Evolutionary conservation across 2,113 vertebrate genomes (phyloP), one percentile per base, ranked within the genome.

Genomic region (Equus przewalskii): DNA sequence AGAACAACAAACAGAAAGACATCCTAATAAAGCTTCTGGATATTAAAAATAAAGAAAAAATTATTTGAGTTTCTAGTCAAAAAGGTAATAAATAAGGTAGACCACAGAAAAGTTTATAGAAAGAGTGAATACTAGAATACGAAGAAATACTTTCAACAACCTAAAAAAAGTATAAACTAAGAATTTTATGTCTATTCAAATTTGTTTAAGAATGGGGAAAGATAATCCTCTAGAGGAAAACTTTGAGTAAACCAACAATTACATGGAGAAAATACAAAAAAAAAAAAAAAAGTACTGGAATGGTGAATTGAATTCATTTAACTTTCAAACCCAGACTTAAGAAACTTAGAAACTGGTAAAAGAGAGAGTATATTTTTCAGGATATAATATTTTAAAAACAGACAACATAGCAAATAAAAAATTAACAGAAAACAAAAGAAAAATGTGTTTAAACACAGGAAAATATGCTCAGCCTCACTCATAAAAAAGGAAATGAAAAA

Each of bases 221-320:
- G 80, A 56, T 89, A 82, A 94, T 82, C 7, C n/a, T 72, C n/a
- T 33, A 80, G 33, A 88, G 60, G 51, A 69, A 96, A 91, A 62
- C 8, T 60, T 75, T 51, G 33, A 82, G 26, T 76, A 58, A 94
- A 69, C 7, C 15, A 28, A 76, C 41, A 91, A 41, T 19, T 41
- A 22, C 73, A 75, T 22, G 30, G 36, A 72, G 33, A 49, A 51
- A 54, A 54, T 54, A 54, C 51, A 54, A 51, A 28, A 28, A 46
- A 10, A 16, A 64, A 62, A 51, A 85, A 3, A 44, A 44, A 89
- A 46, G 16, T 30, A 62, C 11, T 82, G 30, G 26, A 65, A 44
- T 82, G 22, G 15, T 84, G 2, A 12, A 28, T 41, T 60, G 51
- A 89, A 84, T 89, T 54, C 8, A 79, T 89, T 60, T 84, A 89